Conservation (phyloP, 2,888 invertebrate genomes). For the Muscina levida region DNA sequence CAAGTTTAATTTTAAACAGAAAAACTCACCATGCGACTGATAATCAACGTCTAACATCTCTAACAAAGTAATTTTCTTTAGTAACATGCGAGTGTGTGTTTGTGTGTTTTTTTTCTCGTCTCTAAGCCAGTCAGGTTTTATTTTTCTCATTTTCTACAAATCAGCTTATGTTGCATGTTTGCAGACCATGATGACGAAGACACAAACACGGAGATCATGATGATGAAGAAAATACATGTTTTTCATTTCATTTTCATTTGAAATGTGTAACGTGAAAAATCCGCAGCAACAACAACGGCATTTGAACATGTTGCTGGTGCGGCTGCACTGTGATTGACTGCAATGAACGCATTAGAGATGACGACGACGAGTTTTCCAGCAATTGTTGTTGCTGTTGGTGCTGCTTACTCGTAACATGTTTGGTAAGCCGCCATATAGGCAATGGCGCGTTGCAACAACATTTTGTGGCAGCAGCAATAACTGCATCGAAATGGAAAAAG, state of each 20-base stretch:
- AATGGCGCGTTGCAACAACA: background rate
- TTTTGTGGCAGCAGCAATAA: background rate
- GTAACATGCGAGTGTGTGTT: too few relatives aligned
- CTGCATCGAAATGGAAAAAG: conserved; percentile 63
- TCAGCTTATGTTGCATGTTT: conserved; percentile 49
- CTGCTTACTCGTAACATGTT: conserved; percentile 10
- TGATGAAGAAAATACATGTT: conserved; percentile 45
- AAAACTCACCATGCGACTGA: too few relatives aligned
- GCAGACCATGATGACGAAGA: background rate
- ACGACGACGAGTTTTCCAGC: conserved; percentile 16
- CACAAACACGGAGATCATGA: too few relatives aligned
- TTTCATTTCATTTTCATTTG: conserved; percentile 58
- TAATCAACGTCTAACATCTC: conserved; percentile 5
- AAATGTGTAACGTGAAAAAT: conserved; percentile 38
- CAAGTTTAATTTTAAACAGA: too few relatives aligned
- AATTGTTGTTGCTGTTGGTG: background rate
- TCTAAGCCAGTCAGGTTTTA: too few relatives aligned
- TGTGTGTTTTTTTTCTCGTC: conserved; percentile 13
- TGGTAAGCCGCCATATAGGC: conserved; percentile 1
- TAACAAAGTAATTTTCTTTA: conserved; percentile 40
- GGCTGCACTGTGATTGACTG: background rate
- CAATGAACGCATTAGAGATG: background rate
- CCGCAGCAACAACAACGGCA: conserved; percentile 11
- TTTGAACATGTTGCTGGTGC: background rate
- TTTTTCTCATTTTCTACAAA: conserved; percentile 17